Percentiles rank a stretch among this genome's conserved stretches.
These are phyloP conservation scores for Hololepta plana DNA, from an alignment of 2,888 invertebrate species.

Conservation along the genomic window DNA sequence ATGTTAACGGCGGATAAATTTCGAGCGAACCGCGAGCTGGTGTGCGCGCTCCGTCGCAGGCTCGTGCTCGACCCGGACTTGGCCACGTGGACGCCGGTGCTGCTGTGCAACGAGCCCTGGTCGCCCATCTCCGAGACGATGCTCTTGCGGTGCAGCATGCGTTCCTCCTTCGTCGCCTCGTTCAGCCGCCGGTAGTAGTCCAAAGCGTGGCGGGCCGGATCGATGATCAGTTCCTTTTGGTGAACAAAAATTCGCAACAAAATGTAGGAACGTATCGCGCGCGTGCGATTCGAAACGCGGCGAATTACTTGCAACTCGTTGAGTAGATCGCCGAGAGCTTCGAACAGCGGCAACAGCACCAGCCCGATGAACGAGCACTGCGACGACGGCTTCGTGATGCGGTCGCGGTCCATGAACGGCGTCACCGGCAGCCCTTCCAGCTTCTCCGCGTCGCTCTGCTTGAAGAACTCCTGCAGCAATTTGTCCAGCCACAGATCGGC, in stretches of 20 bases:
- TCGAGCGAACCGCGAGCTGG: too few species aligned
- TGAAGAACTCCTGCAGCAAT: constrained; percentile 53
- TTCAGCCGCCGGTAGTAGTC: constrained; percentile 43
- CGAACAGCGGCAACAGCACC: constrained; percentile 62
- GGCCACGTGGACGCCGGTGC: constrained; percentile 25
- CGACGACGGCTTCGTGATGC: constrained; percentile 67
- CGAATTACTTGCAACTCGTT: constrained; percentile 52
- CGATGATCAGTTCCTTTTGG: constrained; percentile 38
- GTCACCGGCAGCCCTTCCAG: constrained; percentile 67
- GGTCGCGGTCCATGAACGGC: constrained; percentile 74
- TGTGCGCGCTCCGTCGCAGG: too few species aligned
- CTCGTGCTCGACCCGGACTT: constrained; percentile 34
- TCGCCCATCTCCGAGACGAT: constrained; percentile 26
- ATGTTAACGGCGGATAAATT: too few species aligned
- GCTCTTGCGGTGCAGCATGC: constrained; percentile 38
- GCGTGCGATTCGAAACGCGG: too few species aligned
- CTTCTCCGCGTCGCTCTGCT: constrained; percentile 66
- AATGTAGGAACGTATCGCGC: constrained; percentile 1
- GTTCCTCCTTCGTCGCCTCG: constrained; percentile 40
- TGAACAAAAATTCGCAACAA: constrained; percentile 5
- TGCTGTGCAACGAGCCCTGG: constrained; percentile 21
- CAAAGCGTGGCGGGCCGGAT: constrained; percentile 40
- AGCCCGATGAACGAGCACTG: constrained; percentile 72
- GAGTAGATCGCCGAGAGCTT: constrained; percentile 55
- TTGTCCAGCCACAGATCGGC: constrained; percentile 71